These are phyloP conservation scores for Uromys caudimaculatus DNA, from an alignment of 2,797 vertebrate species.

Conservation along the genomic window DNA sequence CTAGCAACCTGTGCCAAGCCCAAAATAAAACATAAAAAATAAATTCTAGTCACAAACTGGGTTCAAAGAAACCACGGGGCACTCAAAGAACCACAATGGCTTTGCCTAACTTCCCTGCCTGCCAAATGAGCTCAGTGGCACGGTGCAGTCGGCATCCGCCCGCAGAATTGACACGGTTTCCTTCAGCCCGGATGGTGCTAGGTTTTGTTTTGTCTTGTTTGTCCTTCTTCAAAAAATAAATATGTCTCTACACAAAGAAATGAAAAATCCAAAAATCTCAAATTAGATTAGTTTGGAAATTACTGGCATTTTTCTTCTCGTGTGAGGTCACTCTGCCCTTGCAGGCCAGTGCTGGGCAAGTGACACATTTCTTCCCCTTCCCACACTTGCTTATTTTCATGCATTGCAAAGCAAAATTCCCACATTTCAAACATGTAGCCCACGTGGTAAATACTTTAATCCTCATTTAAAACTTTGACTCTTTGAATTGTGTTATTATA, in stretches of 20 bases:
- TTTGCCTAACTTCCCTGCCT: constrained; percentile 34
- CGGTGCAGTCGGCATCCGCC: not conserved
- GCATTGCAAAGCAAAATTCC: constrained; percentile 38
- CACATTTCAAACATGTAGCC: constrained; percentile 36
- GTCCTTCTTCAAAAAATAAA: constrained; percentile 56
- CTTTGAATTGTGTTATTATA: constrained; percentile 34
- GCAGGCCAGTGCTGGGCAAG: constrained; percentile 59
- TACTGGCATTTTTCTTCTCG: constrained; percentile 63
- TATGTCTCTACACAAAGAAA: constrained; percentile 55
- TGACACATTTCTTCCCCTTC: constrained; percentile 73
- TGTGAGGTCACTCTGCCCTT: constrained; percentile 78
- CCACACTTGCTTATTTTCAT: constrained; percentile 70
- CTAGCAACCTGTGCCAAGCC: constrained; percentile 16
- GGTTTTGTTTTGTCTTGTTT: not conserved
- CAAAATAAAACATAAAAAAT: not conserved
- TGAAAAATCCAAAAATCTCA: constrained; percentile 71
- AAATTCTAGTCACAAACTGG: constrained; percentile 60
- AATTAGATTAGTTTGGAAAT: constrained; percentile 77
- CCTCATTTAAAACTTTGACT: constrained; percentile 56
- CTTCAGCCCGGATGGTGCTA: constrained; percentile 30
- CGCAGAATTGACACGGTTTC: constrained; percentile 29
- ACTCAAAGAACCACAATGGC: not conserved
- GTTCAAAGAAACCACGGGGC: constrained; percentile 50
- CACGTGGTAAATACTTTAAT: constrained; percentile 62
- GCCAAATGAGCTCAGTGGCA: not conserved